These are phyloP conservation scores for Xylota segnis DNA, from an alignment of 2,888 invertebrate species.

Conservation along the genomic window DNA sequence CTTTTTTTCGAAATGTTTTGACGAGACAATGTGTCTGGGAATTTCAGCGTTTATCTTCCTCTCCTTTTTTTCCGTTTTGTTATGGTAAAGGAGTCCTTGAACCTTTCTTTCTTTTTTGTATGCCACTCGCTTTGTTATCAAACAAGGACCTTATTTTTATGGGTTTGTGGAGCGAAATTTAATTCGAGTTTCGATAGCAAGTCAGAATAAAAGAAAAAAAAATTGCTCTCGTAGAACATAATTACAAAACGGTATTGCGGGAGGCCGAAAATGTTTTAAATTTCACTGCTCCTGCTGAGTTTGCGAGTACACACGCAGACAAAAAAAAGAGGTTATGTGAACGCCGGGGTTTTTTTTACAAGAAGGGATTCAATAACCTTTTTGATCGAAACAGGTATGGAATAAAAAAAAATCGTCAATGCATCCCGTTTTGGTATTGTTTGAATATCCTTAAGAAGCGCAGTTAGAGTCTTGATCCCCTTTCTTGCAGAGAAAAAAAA, in stretches of 20 bases:
- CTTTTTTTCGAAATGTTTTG: slow-evolving; percentile 49
- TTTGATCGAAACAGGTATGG: slow-evolving; percentile 73
- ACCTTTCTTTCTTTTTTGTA: slow-evolving; percentile 53
- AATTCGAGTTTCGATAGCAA: slow-evolving; percentile 73
- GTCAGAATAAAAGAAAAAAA: slow-evolving; percentile 50
- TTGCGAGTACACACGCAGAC: slow-evolving; percentile 16
- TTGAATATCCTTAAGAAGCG: slow-evolving; percentile 55
- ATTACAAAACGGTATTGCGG: slow-evolving; percentile 76
- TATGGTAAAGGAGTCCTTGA: slow-evolving; percentile 66
- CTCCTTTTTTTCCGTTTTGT: slow-evolving; percentile 13
- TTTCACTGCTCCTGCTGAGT: slow-evolving; percentile 72
- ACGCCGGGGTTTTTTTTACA: slow-evolving; percentile 8
- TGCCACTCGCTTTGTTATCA: slow-evolving; percentile 67
- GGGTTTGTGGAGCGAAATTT: slow-evolving; percentile 76
- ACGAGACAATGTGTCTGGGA: slow-evolving; percentile 76
- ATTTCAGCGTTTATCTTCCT: slow-evolving; percentile 51
- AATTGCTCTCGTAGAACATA: slow-evolving; percentile 38
- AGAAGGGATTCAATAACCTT: slow-evolving; percentile 73
- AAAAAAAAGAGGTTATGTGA: slow-evolving; percentile 58
- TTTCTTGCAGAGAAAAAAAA: background rate
- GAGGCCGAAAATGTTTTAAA: slow-evolving; percentile 73
- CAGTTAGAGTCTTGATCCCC: slow-evolving; percentile 41
- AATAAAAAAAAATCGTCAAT: slow-evolving; percentile 39
- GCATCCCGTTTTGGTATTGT: slow-evolving; percentile 68
- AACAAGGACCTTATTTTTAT: slow-evolving; percentile 76